Evolutionary conservation across 2,888 invertebrate species (phyloP).

Genomic region (Teleiodes luculella): DNA sequence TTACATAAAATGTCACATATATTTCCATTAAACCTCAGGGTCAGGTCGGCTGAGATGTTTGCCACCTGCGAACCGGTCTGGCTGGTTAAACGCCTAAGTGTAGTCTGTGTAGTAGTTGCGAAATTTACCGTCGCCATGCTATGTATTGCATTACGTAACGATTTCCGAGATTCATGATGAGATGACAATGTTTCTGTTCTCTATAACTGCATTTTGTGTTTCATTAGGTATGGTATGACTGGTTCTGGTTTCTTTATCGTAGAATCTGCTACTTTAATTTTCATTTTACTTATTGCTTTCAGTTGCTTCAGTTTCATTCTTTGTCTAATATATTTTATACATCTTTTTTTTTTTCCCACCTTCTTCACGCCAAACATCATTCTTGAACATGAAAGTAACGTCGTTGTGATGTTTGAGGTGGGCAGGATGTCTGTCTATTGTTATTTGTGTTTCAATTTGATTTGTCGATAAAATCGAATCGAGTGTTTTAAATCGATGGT

Average conservation of each 20-base stretch:
- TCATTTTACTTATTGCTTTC: too few relatives aligned
- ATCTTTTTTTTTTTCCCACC: neutral
- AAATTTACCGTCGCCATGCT: constrained; percentile 57
- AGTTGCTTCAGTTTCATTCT: too few relatives aligned
- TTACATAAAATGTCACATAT: too few relatives aligned
- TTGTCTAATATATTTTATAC: too few relatives aligned
- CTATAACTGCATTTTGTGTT: neutral
- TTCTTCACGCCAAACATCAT: constrained; percentile 6
- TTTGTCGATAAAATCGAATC: constrained; percentile 56
- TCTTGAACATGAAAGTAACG: constrained; percentile 31
- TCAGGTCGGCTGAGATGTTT: neutral
- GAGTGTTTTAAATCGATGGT: constrained; percentile 52
- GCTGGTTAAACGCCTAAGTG: constrained; percentile 39
- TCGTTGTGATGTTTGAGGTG: constrained; percentile 35
- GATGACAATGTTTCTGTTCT: constrained; percentile 28
- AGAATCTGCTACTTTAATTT: too few relatives aligned
- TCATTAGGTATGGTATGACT: neutral
- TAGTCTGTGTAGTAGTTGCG: constrained; percentile 57
- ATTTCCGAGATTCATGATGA: constrained; percentile 37
- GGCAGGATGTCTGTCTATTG: constrained; percentile 33
- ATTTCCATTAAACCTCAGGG: neutral
- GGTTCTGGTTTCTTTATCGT: too few relatives aligned
- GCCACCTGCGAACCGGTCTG: constrained; percentile 63
- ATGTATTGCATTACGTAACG: constrained; percentile 63
- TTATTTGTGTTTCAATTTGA: constrained; percentile 34